Base-by-base conservation (phyloP, 1,140 invertebrate genomes). In the Drosophila parvula region DNA sequence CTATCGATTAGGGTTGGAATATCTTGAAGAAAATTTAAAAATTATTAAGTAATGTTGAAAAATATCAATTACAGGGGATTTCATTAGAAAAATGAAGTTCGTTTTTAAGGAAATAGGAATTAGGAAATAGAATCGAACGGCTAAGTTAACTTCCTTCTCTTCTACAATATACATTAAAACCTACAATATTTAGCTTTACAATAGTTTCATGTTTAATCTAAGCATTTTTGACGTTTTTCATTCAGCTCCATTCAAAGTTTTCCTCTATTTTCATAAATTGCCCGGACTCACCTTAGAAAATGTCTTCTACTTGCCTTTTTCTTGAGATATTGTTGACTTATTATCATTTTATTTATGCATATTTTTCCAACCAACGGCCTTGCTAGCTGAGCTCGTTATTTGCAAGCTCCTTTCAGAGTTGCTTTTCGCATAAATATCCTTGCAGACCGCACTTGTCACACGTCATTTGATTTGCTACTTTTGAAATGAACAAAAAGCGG, bases 401-500 rank as follows among this genome's bases (percentile, higher is more conserved):
- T 57, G 64, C 45, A 10, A 48, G 65, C 47, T 18, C 28, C 44
- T 18, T 51, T 73, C 56, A 59, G 45, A 48, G 34, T 30, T 34
- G 45, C 38, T 48, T 63, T 56, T 63, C 60, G 62, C 68, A 85
- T 85, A 80, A 77, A 81, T 75, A 75, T 81, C 74, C 69, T 74
- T 63, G 74, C 73, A 51, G 68, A 67, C 74, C 78, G 62, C 79
- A 81, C 74, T 79, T 85, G 75, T 86, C 83, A 81, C 70, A 86
- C 74, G 65, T 86, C 82, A 85, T 85, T 88, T 85, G 82, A 85
- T 86, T 86, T 86, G 76, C 83, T 64, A 85, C 69, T 78, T 84
- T 83, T 77, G 45, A 78, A 74, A 78, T 74, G 74, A 61, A 73
- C 67, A 77, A 64, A 73, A 76, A 61, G 18, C 40, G 62, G 57